Percentiles rank a stretch among this genome's conserved stretches.
These are phyloP conservation scores for Synanthedon tipuliformis DNA, from an alignment of 2,888 invertebrate species.

Conservation along the genomic window DNA sequence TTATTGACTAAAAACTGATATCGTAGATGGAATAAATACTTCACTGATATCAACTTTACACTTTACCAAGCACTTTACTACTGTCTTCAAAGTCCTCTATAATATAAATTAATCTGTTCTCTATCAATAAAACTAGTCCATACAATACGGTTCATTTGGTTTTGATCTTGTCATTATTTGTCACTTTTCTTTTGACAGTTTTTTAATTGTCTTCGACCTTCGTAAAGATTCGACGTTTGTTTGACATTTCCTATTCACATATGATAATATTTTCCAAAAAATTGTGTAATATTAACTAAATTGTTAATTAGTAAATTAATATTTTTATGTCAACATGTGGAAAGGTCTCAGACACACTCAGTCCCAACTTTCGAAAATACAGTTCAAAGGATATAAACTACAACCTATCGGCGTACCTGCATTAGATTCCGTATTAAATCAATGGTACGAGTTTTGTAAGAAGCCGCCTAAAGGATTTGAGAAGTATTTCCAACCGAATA, in stretches of 20 bases:
- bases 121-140: neutral
- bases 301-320: conserved; percentile 27
- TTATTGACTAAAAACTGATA: too few species aligned
- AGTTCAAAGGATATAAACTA: conserved; percentile 53
- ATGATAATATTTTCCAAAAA: conserved; percentile 18
- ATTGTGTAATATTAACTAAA: conserved; percentile 45
- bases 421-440: conserved; percentile 70
- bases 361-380: conserved; percentile 55
- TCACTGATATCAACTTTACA: too few species aligned
- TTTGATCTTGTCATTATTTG: too few species aligned
- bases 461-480: conserved; percentile 94
- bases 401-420: conserved; percentile 62
- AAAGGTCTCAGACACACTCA: conserved; percentile 60
- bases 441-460: conserved; percentile 76
- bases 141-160: neutral
- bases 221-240: too few species aligned
- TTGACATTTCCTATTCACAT: neutral
- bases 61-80: too few species aligned
- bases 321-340: conserved; percentile 44
- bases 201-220: too few species aligned
- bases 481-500: conserved; percentile 84
- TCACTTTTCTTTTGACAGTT: too few species aligned
- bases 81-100: too few species aligned
- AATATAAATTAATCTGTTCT: neutral
- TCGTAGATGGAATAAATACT: too few species aligned